These are phyloP conservation scores for Frankliniella fusca DNA, from an alignment of 2,888 invertebrate genomes.

Conservation along the genomic window DNA sequence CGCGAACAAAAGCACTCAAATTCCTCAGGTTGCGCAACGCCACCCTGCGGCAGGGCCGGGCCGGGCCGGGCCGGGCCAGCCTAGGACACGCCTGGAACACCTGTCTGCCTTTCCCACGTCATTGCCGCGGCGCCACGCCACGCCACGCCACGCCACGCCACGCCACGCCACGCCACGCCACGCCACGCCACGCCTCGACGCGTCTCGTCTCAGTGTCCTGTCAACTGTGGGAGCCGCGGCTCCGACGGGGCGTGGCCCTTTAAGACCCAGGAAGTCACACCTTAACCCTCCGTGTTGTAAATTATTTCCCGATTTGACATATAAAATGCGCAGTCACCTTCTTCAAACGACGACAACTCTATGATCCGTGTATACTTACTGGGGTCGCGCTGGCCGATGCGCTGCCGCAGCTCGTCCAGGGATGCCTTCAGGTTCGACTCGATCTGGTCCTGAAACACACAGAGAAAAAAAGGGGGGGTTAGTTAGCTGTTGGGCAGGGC, in stretches of 20 bases:
- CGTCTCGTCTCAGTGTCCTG: not conserved
- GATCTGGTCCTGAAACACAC: slow-evolving; percentile 18
- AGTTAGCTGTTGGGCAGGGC: not conserved
- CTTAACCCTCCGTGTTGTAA: too few species aligned
- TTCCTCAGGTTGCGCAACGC: not conserved
- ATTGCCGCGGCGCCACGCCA: not conserved
- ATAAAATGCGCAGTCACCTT: too few species aligned
- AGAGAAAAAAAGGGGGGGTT: not conserved
- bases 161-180: not conserved
- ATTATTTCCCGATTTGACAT: too few species aligned
- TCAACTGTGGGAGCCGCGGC: too few species aligned
- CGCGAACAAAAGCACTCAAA: too few species aligned
- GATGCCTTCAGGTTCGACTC: slow-evolving; percentile 12
- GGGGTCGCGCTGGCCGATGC: slow-evolving; percentile 1
- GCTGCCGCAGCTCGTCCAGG: slow-evolving; percentile 21
- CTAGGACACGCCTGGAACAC: not conserved
- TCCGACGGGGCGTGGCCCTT: too few species aligned
- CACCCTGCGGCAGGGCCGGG: not conserved
- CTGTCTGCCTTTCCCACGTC: not conserved
- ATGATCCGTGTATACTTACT: not conserved
- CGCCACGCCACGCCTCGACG: not conserved
- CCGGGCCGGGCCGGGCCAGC: not conserved
- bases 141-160: not conserved
- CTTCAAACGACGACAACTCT: too few species aligned
- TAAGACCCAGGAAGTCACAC: too few species aligned